Conservation (phyloP, 2,797 vertebrate species). For the Numenius phaeopus region DNA sequence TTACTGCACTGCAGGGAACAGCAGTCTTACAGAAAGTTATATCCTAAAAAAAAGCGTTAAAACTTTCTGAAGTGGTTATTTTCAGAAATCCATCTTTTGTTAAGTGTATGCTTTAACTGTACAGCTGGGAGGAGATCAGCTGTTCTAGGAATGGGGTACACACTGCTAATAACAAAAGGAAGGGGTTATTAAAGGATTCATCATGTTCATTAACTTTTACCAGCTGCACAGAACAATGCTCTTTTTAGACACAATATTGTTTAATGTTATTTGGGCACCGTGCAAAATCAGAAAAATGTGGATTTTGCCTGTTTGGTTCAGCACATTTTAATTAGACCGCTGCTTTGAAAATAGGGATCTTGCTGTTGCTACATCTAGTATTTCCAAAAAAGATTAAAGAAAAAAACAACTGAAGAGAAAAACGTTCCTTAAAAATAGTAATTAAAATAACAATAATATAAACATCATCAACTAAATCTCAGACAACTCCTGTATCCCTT, state of each 20-base stretch:
- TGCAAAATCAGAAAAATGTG: slow-evolving; percentile 27
- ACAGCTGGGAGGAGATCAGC: neutral
- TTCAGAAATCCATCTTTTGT: neutral
- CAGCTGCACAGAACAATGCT: slow-evolving; percentile 1
- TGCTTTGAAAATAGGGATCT: neutral
- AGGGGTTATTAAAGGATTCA: neutral
- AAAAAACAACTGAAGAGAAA: neutral
- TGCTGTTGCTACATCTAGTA: neutral
- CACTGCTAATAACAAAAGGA: neutral
- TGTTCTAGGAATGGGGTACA: neutral
- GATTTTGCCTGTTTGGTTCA: slow-evolving; percentile 23
- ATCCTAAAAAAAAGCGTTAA: neutral
- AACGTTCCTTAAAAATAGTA: slow-evolving; percentile 17
- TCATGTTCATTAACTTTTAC: neutral
- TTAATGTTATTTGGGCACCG: neutral
- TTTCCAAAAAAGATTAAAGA: slow-evolving; percentile 24
- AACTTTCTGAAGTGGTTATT: neutral
- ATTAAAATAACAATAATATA: slow-evolving; percentile 30
- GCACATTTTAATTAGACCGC: slow-evolving; percentile 8
- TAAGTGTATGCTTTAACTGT: neutral
- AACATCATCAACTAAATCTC: slow-evolving; percentile 1
- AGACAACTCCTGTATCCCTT: neutral
- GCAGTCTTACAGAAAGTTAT: neutral
- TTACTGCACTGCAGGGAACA: neutral
- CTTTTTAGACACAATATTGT: neutral